Percentiles rank a stretch among this genome's conserved stretches.
Conservation (phyloP, 2,888 invertebrate species). For the Cephus rjabovi region DNA sequence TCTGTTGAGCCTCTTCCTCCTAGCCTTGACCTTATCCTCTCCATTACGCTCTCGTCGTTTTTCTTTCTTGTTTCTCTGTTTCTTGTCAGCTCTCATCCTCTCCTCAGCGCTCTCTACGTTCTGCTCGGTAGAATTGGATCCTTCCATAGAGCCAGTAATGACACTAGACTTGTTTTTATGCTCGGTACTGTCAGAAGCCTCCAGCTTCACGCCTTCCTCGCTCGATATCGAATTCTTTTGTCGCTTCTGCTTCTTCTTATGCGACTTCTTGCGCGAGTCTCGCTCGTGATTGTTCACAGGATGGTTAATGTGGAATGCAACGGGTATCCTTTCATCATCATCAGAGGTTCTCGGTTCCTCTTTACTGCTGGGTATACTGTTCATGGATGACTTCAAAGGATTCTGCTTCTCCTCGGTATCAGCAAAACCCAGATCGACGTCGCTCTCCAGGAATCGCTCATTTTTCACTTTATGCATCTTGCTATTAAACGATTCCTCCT, state of each 20-base stretch:
- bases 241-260: slow-evolving; percentile 87
- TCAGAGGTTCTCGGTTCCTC: slow-evolving; percentile 61
- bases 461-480: slow-evolving; percentile 71
- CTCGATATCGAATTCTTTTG: slow-evolving; percentile 75
- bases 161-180: slow-evolving; percentile 48
- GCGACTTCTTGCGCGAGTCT: slow-evolving; percentile 75
- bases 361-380: slow-evolving; percentile 50
- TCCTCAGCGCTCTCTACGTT: slow-evolving; percentile 52
- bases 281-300: slow-evolving; percentile 60
- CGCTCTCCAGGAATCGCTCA: slow-evolving; percentile 73
- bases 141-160: slow-evolving; percentile 12
- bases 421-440: slow-evolving; percentile 69
- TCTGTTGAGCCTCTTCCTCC: slow-evolving; percentile 66
- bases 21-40: slow-evolving; percentile 62
- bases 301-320: slow-evolving; percentile 50
- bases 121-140: not conserved
- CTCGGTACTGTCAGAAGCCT: slow-evolving; percentile 43
- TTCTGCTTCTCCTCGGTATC: slow-evolving; percentile 63
- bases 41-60: slow-evolving; percentile 62
- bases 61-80: slow-evolving; percentile 64
- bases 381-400: slow-evolving; percentile 45
- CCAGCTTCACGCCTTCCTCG: slow-evolving; percentile 54
- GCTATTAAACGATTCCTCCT: slow-evolving; percentile 73
- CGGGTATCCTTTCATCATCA: slow-evolving; percentile 56
- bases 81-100: slow-evolving; percentile 64